Percentiles rank a stretch among this genome's conserved stretches.
phyloP scores from a whole-genome alignment of 2,888 invertebrate genomes.

The Amphipyra berbera region DNA sequence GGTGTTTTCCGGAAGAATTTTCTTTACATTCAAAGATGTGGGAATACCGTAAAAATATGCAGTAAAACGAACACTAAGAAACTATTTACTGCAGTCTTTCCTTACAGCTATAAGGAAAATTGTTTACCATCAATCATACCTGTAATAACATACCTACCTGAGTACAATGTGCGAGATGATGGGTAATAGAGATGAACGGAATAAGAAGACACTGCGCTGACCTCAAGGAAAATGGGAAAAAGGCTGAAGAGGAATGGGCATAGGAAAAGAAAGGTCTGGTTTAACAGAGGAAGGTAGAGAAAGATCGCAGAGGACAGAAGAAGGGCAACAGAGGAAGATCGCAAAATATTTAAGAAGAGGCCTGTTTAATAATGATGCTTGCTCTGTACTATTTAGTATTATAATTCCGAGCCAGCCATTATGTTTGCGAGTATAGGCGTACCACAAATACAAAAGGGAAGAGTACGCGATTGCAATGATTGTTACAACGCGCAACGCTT shows the following conservation, averaged over 20 bases:
- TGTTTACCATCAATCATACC: neutral
- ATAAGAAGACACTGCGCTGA: no score
- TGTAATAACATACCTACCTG: neutral
- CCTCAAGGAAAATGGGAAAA: no score
- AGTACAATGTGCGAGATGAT: neutral
- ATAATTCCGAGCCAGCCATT: no score
- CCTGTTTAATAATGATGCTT: no score
- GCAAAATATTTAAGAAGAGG: no score
- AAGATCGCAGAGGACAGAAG: no score
- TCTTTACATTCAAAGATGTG: conserved; percentile 26
- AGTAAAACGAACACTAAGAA: conserved; percentile 27
- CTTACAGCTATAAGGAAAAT: conserved; percentile 11
- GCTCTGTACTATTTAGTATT: no score
- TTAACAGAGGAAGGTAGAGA: no score
- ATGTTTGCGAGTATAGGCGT: neutral
- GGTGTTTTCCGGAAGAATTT: conserved; percentile 24
- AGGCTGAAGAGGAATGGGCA: no score
- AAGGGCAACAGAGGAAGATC: no score
- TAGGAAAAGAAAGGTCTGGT: no score
- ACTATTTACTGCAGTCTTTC: conserved; percentile 15
- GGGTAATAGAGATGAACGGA: neutral
- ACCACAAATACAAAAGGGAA: conserved; percentile 37
- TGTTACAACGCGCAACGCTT: conserved; percentile 8
- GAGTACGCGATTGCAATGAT: conserved; percentile 32
- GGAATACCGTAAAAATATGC: conserved; percentile 25